A percentile compares a stretch with the other conserved stretches of the same genome.
Evolutionary conservation across 2,113 vertebrate genomes (phyloP).

Genomic region (Calidris pugnax): DNA sequence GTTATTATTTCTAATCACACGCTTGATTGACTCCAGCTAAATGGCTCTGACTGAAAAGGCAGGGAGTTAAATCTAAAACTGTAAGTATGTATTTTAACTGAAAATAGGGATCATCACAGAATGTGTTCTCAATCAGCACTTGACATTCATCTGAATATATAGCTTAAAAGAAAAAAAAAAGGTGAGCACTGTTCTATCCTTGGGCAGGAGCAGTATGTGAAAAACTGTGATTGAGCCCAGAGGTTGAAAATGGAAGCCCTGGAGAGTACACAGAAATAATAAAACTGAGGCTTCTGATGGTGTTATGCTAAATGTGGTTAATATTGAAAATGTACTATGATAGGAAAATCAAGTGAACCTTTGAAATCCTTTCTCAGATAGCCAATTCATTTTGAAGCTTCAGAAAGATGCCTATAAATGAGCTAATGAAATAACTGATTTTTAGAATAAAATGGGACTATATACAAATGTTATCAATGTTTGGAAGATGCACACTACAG

Average conservation of each 20-base stretch:
- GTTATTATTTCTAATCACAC: constrained; percentile 78
- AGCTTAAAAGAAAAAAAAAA: constrained; percentile 33
- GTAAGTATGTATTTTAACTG: constrained; percentile 70
- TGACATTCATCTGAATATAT: constrained; percentile 44
- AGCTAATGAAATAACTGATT: neutral
- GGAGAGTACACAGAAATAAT: constrained; percentile 38
- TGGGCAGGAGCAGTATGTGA: constrained; percentile 16
- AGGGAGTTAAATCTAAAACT: constrained; percentile 71
- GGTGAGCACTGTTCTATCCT: constrained; percentile 27
- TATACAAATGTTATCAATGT: neutral
- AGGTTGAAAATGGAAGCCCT: constrained; percentile 60
- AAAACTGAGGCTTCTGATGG: neutral
- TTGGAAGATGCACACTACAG: neutral
- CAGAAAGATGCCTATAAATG: neutral
- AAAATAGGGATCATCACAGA: constrained; percentile 70
- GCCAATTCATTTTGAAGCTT: constrained; percentile 42
- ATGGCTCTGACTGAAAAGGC: constrained; percentile 71
- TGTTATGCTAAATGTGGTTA: constrained; percentile 22
- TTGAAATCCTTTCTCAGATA: constrained; percentile 35
- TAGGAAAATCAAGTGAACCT: constrained; percentile 27
- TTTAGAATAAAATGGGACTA: neutral
- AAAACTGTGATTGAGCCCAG: constrained; percentile 51
- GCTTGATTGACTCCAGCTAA: constrained; percentile 75
- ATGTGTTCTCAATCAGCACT: constrained; percentile 64
- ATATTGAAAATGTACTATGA: constrained; percentile 12